These are phyloP conservation scores for Trichonephila inaurata DNA, from an alignment of 1,140 invertebrate species.

Conservation along the genomic window DNA sequence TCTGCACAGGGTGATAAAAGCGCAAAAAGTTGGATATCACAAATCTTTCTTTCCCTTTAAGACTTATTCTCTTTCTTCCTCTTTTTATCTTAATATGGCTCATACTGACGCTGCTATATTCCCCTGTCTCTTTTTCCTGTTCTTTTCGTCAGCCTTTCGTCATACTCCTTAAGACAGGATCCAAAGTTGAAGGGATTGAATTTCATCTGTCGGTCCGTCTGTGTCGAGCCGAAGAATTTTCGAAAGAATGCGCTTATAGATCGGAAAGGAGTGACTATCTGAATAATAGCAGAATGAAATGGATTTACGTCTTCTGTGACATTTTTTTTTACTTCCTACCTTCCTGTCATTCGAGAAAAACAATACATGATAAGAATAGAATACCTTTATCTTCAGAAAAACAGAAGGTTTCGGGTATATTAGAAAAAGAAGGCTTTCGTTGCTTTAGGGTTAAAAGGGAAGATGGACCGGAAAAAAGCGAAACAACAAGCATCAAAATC, in stretches of 20 bases:
- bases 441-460: not conserved
- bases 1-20: not conserved
- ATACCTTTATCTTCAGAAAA: not conserved
- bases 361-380: not conserved
- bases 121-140: not conserved
- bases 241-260: not conserved
- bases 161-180: not conserved
- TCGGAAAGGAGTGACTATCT: not conserved
- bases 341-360: constrained; percentile 3
- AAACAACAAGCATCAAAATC: not conserved
- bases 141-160: not conserved
- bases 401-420: not conserved
- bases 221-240: not conserved
- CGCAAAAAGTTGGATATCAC: too few relatives aligned
- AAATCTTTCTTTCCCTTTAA: too few relatives aligned
- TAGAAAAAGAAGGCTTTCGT: not conserved
- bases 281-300: not conserved
- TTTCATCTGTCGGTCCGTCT: not conserved
- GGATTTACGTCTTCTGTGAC: not conserved
- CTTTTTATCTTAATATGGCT: not conserved
- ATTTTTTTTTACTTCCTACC: not conserved
- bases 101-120: not conserved
- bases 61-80: not conserved
- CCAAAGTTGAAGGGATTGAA: not conserved
- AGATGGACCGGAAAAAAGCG: not conserved